Base-by-base conservation (phyloP, 2,888 invertebrate species). In the Ramazzottius varieornatus region DNA sequence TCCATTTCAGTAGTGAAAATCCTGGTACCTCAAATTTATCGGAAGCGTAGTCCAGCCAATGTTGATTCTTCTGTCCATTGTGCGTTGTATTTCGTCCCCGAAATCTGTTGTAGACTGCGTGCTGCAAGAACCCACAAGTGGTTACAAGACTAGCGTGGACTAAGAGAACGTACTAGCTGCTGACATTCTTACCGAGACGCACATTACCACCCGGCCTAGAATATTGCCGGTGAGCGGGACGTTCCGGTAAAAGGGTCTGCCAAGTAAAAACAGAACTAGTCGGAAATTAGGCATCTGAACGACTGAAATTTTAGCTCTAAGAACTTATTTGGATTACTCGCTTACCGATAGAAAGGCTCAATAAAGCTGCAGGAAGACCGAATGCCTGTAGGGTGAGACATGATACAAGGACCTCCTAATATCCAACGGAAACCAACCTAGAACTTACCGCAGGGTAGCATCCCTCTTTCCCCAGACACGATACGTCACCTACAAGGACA, bases 21-120 rank as follows among this genome's bases (percentile, higher is more conserved):
- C 8, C 40, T 8, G 8, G 70, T 68, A 75, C 72, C 32, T 85
- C 86, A 73, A 83, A 91, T 70, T 82, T 82, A 66, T 85, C 85
- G 68, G 54, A 84, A 0, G 96, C 89, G 73, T 88, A 83, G 74
- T 96, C 92, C 68, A 96, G 76, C 90, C 93, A 96, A 72, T 92
- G 89, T 0, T 82, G 81, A 20, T 13, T 20, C 20, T n/a, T n/a
- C n/a, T n/a, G n/a, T n/a, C n/a, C n/a, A n/a, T n/a, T n/a, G n/a
- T n/a, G n/a, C n/a, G n/a, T n/a, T n/a, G n/a, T n/a, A n/a, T n/a
- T 29, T 24, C 29, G 20, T 54, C 24, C 24, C n/a, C 54, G 13
- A 24, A 54, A 29, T 63, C 70, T 71, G 40, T 71, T 71, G 65
- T 70, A 70, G 0, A 76, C 67, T 1, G 83, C 84, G 69, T 81